A percentile compares a stretch with the other conserved stretches of the same genome.
phyloP scores from a whole-genome alignment of 2,888 invertebrate genomes.

The Andrena chrysosceles region DNA sequence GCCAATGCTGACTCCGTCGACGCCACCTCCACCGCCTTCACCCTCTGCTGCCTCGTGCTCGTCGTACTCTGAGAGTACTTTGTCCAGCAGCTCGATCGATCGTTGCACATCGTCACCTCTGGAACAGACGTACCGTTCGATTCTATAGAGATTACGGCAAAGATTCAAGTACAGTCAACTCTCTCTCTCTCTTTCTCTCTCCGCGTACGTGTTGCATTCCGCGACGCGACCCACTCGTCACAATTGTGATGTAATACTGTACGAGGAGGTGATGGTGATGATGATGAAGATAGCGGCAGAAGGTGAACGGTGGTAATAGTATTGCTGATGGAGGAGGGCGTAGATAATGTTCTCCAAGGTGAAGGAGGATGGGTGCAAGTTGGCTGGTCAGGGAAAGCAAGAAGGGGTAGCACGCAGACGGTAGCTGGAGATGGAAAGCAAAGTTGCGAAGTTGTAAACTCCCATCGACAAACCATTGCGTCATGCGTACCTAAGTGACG shows the following conservation, averaged over 20 bases:
- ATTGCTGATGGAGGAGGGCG: background rate
- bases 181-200: no score
- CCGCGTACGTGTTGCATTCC: no score
- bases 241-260: no score
- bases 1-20: slow-evolving; percentile 84
- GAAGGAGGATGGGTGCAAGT: background rate
- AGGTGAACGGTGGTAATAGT: background rate
- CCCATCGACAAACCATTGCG: slow-evolving; percentile 43
- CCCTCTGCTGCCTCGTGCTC: slow-evolving; percentile 89
- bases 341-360: slow-evolving; percentile 2
- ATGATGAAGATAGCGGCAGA: background rate
- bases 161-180: background rate
- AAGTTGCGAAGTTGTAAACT: slow-evolving; percentile 59
- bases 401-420: slow-evolving; percentile 8
- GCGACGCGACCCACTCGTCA: no score
- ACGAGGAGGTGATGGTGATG: background rate
- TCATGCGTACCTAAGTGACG: slow-evolving; percentile 50
- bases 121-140: slow-evolving; percentile 85
- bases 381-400: slow-evolving; percentile 44
- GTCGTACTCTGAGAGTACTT: slow-evolving; percentile 96
- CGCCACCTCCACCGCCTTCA: slow-evolving; percentile 86
- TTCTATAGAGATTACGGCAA: slow-evolving; percentile 79
- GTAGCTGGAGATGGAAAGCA: slow-evolving; percentile 14
- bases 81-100: slow-evolving; percentile 94
- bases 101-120: slow-evolving; percentile 95